Evolutionary conservation across 1,140 invertebrate species (phyloP).

Genomic region (Paraescarpia echinospica): DNA sequence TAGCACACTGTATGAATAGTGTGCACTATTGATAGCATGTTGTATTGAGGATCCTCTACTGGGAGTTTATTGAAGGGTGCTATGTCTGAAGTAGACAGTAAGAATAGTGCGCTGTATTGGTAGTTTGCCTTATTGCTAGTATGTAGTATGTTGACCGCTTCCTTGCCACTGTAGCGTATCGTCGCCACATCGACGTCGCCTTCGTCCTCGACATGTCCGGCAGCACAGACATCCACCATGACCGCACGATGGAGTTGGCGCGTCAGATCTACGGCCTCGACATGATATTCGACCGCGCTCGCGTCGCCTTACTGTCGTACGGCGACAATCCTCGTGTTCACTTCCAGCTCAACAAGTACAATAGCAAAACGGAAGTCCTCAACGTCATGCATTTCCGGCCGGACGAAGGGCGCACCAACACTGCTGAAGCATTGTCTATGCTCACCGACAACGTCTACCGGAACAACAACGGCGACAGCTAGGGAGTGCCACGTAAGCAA

Average conservation of each 20-base stretch:
- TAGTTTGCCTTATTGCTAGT: background rate
- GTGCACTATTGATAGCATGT: too few relatives aligned
- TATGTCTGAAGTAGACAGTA: too few relatives aligned
- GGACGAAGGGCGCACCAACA: conserved; percentile 21
- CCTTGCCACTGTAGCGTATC: background rate
- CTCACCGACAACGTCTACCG: conserved; percentile 4
- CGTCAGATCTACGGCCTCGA: conserved; percentile 21
- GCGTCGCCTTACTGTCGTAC: conserved; percentile 15
- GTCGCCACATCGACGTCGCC: conserved; percentile 10
- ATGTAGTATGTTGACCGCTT: background rate
- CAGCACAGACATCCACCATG: conserved; percentile 9
- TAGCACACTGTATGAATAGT: too few relatives aligned
- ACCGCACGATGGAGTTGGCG: conserved; percentile 6
- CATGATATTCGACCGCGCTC: background rate
- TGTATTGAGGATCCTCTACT: too few relatives aligned
- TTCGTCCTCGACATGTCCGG: conserved; percentile 14
- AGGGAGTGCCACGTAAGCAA: too few relatives aligned
- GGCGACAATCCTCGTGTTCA: background rate
- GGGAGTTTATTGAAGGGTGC: too few relatives aligned
- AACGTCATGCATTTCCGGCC: conserved; percentile 12
- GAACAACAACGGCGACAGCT: background rate
- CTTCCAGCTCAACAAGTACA: conserved; percentile 22
- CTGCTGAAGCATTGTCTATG: conserved; percentile 15
- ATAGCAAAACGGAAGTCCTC: background rate
- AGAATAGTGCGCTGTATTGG: background rate